These are phyloP conservation scores for Sinocyclocheilus anophthalmus DNA, from an alignment of 2,113 vertebrate species.

Conservation along the genomic window DNA sequence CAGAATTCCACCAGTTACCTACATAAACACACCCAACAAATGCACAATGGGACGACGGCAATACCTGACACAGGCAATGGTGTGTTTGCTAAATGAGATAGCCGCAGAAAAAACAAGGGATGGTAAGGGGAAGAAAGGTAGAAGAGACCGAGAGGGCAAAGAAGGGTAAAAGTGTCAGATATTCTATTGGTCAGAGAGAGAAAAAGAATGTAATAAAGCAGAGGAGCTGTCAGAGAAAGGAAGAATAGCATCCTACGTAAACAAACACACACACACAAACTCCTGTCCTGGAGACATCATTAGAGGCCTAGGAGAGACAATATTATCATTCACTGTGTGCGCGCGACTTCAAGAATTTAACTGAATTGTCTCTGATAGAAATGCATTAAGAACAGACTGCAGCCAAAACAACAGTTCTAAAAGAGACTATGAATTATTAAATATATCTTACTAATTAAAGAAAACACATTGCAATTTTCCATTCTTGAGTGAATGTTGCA, in stretches of 20 bases:
- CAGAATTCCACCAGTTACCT: background rate
- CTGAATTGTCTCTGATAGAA: background rate
- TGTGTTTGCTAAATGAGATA: background rate
- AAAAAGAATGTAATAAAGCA: slow-evolving; percentile 1
- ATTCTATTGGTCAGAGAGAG: background rate
- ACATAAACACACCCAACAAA: slow-evolving; percentile 1
- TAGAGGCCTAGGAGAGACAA: slow-evolving; percentile 64
- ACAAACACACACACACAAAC: background rate
- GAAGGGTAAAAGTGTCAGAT: background rate
- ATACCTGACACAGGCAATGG: background rate
- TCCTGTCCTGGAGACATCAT: slow-evolving; percentile 78
- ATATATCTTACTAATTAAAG: no score
- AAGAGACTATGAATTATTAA: background rate
- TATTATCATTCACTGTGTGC: slow-evolving; percentile 73
- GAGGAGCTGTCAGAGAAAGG: slow-evolving; percentile 8
- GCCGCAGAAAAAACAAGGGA: background rate
- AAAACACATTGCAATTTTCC: no score
- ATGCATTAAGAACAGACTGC: background rate
- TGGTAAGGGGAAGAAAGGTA: background rate
- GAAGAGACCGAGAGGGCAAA: background rate
- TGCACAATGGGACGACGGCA: background rate
- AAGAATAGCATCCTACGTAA: slow-evolving; percentile 26
- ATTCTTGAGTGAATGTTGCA: no score
- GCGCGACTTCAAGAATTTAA: background rate
- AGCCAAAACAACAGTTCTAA: background rate